Base-by-base conservation (phyloP, 2,113 vertebrate genomes). In the Limnothrissa miodon region DNA sequence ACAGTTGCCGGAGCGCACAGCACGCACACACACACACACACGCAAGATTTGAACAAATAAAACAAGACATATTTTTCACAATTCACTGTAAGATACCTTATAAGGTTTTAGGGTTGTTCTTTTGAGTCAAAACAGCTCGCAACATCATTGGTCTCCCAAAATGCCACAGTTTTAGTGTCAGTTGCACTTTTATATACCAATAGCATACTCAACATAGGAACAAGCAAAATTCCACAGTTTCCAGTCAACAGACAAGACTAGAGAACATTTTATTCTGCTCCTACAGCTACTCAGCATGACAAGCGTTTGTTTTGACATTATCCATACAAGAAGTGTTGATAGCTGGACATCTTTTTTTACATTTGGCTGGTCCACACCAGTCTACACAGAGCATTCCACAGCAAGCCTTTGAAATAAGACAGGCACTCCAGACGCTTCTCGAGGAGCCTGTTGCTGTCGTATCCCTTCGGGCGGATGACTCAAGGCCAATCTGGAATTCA, bases 71-170 rank as follows among this genome's bases (percentile, higher is more conserved):
- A 79, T 78, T 86, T 78, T 56, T 89, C 56, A 84, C 66, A 90
- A 90, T 91, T 91, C 89, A 92, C 88, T 91, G 84, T 89, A 83
- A 90, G 86, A 90, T 90, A 84, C 29, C 66, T 74, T 74, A 62
- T 62, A 33, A 33, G 66, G 25, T 74, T 15, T 39, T 36, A 36
- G 59, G 59, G 25, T n/a, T 62, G 25, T 62, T 62, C 59, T 29
- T 29, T 62, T 62, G n/a, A 29, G 25, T 62, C 42, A 7, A 62
- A 62, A 29, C 25, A n/a, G 59, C 29, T 56, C 4, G 15, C 42
- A 42, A 42, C 42, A 42, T 66, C 59, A 66, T 10, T 13, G 15
- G 33, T 33, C 66, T 74, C 66, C 25, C 66, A 10, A 74, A 74
- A 17, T 36, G 33, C 66, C 25, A 74, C 66, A 74, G 8, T 33